These are phyloP conservation scores for Leucopsar rothschildi DNA, from an alignment of 2,113 vertebrate genomes.

Conservation along the genomic window DNA sequence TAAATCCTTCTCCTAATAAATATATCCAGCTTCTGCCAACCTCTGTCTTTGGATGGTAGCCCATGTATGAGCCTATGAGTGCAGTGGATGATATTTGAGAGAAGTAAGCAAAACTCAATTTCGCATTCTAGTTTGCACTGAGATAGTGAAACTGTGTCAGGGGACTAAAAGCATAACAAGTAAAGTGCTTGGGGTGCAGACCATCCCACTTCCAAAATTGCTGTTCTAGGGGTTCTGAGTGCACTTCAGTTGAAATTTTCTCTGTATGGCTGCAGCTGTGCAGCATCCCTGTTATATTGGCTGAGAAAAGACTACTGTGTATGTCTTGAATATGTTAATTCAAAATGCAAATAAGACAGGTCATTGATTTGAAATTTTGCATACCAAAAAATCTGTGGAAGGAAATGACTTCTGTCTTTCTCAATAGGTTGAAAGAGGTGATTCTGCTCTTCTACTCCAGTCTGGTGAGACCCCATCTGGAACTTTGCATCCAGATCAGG, in stretches of 20 bases:
- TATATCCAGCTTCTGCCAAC: not conserved
- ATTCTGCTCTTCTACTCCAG: not conserved
- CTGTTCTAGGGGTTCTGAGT: not conserved
- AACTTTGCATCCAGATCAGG: not conserved
- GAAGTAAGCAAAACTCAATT: not conserved
- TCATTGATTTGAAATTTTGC: not conserved
- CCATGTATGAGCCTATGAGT: not conserved
- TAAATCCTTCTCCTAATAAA: not conserved
- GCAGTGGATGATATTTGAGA: not conserved
- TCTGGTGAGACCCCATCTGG: not conserved
- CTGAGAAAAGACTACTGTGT: not conserved
- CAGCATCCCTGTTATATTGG: not conserved
- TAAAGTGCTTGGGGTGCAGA: not conserved
- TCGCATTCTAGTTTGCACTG: not conserved
- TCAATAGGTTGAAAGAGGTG: not conserved
- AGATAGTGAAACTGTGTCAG: not conserved
- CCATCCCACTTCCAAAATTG: not conserved
- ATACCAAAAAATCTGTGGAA: not conserved
- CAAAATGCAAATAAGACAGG: not conserved
- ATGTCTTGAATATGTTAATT: not conserved
- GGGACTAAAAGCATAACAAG: not conserved
- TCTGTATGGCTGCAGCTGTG: not conserved
- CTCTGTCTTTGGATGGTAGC: rapidly evolving
- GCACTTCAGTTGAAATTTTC: not conserved
- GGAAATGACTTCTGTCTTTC: not conserved